Evolutionary conservation across 2,113 vertebrate species (phyloP), one percentile per base, ranked within the genome.

Genomic region (Pygoscelis antarcticus): DNA sequence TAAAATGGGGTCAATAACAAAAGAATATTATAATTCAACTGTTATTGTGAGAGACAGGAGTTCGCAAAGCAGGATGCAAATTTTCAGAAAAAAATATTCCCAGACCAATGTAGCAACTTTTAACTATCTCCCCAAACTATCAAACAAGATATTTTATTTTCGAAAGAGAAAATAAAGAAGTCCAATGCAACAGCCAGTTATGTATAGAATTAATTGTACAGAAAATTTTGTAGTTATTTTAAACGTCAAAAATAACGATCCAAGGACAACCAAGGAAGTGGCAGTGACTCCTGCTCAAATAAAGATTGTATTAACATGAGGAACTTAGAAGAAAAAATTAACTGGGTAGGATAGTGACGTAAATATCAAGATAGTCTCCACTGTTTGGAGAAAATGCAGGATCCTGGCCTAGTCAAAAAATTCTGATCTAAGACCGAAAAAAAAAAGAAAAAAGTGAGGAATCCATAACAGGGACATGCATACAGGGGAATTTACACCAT

Each of bases 401-500:
- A 83, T 55, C 25, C 46, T 61, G 55, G 12, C 19, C 16, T 65
- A 51, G 58, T 62, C 22, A 40, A 46, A 82, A 78, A 78, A 72
- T 52, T 5, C 8, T 27, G 2, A 79, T 26, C 7, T 6, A 72
- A 88, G 22, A 42, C 23, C 3, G 7, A 13, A 70, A 27, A 12
- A 4, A 14, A 34, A 16, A 4, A 8, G 8, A 12, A 1, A 42
- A 2, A 15, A 2, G 12, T 17, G 18, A 83, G 10, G 4, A 88
- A 89, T 51, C 10, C 17, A 80, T 65, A 68, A 26, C 32, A 74
- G 5, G 21, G 34, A 52, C 49, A 68, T 4, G 7, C 5, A 49
- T 14, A 61, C 3, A 78, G 9, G 6, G 25, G 23, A 58, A 75
- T 38, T 46, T 47, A 30, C 7, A 75, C 13, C 13, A 21, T 13